Evolutionary conservation across 2,888 invertebrate species (phyloP), one percentile per base, ranked within the genome.

Genomic region (Tetranychus piercei): DNA sequence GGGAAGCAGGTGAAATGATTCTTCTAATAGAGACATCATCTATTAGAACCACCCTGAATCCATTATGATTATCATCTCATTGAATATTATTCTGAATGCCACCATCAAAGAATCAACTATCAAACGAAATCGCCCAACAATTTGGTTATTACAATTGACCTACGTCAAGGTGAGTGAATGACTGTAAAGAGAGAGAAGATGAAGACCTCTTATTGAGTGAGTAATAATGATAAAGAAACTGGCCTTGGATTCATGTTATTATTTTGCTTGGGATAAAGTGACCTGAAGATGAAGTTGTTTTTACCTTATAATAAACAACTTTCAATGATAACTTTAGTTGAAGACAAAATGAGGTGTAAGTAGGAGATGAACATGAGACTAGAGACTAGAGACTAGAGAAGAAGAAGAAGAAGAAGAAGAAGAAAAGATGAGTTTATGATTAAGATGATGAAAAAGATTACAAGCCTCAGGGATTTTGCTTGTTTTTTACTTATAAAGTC

Each of bases 351-450:
- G 34, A 34, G 34, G 34, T 34, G 34, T 34, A 34, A 34, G 34
- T 34, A 34, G 34, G 34, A 34, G 34, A 34, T 18, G 20, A 66
- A 66, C n/a, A 66, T 20, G n/a, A 18, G 66, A 66, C 20, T 66
- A 66, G 22, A n/a, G 20, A 69, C n/a, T 65, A 65, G n/a, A 18
- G 66, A 66, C 20, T 66, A 66, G 22, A n/a, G 20, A 69, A 66
- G 65, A 64, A 64, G 65, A 64, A 64, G 65, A 64, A 18, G 65
- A 64, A 18, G 65, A n/a, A 64, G 6, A 64, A 64, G 65, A 66
- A 66, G 66, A 66, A 66, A 18, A 66, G 66, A 66, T 66, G 66
- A 66, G 66, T n/a, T 66, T n/a, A 20, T 66, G 66, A 66, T 18
- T 66, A 66, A 7, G n/a, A 20, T 20, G 66, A 66, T 66, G 66